Evolutionary conservation across 1,140 invertebrate species (phyloP), one percentile per base, ranked within the genome.

Genomic region (Euwallacea fornicatus): DNA sequence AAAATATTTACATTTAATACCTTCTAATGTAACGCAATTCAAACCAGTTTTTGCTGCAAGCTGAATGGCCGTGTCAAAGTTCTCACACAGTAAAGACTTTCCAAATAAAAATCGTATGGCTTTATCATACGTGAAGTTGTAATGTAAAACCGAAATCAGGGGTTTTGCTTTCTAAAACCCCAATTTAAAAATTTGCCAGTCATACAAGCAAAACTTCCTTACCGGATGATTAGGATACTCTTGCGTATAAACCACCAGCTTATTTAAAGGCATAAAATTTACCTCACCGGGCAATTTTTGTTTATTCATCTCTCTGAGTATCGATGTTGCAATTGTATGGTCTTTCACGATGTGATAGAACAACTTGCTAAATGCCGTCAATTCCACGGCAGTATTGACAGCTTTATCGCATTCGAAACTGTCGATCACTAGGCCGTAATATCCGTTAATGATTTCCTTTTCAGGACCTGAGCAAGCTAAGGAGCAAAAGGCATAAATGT

Each of bases 281-380:
- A 99, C 95, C 86, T 99, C 98, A 7, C 98, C 98, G 33, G 97
- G 97, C 50, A 99, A 84, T 77, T 86, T 88, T 75, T 98, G 91
- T 73, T 93, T 88, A 81, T 99, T 99, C 93, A 99, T 98, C 85
- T 98, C 96, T 83, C 98, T 96, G 13, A 99, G 83, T 73, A 99
- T 98, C 81, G 96, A 94, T 0, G 97, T 99, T 13, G 97, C 98
- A 69, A 98, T 94, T 78, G 91, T 92, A 80, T 99, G 98, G 6
- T 95, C 96, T 78, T 98, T 96, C 0, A 99, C 97, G 76, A 99
- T 96, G 80, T 99, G 98, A 84, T 99, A 96, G 83, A 99, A 99
- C 10, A 99, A 83, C 73, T 95, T 89, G 83, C 96, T 98, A 47
- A 97, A 97, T 43, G 98, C 97, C 10, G 97, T 99, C 0, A 99